Conservation (phyloP, 2,113 vertebrate genomes). For the Paedocypris sp. region DNA sequence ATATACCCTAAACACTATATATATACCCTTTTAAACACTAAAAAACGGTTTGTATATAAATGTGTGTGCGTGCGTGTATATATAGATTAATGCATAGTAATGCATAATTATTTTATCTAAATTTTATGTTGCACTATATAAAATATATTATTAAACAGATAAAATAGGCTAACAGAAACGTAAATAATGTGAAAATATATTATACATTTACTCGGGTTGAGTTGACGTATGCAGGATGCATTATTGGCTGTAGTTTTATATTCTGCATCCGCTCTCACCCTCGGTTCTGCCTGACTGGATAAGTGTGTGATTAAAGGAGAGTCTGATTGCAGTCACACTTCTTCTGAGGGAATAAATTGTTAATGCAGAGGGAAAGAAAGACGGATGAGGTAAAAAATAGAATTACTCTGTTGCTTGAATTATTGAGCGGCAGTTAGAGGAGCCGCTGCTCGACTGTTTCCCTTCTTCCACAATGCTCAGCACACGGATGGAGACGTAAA, state of each 20-base stretch:
- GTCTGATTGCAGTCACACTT: slow-evolving; percentile 44
- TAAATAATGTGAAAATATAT: too few species aligned
- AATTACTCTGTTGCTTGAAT: slow-evolving; percentile 51
- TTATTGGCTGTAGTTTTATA: too few species aligned
- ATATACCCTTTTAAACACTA: too few species aligned
- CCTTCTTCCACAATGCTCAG: slow-evolving; percentile 4
- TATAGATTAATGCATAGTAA: too few species aligned
- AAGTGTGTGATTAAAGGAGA: slow-evolving; percentile 37
- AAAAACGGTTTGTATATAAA: too few species aligned
- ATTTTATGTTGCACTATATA: too few species aligned
- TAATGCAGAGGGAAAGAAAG: slow-evolving; percentile 45
- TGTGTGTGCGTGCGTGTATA: too few species aligned
- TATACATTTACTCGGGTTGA: neutral
- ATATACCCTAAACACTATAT: too few species aligned
- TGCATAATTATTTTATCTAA: too few species aligned
- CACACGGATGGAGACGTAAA: neutral
- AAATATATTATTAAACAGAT: too few species aligned
- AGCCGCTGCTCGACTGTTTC: neutral
- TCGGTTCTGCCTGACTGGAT: slow-evolving; percentile 27
- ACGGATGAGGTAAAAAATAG: slow-evolving; percentile 34
- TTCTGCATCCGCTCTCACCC: neutral
- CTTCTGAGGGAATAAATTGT: slow-evolving; percentile 52
- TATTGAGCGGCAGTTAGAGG: slow-evolving; percentile 45
- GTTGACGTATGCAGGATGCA: too few species aligned
- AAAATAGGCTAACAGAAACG: too few species aligned